phyloP scores from a whole-genome alignment of 1,140 invertebrate genomes.

The Telenomus remus region DNA sequence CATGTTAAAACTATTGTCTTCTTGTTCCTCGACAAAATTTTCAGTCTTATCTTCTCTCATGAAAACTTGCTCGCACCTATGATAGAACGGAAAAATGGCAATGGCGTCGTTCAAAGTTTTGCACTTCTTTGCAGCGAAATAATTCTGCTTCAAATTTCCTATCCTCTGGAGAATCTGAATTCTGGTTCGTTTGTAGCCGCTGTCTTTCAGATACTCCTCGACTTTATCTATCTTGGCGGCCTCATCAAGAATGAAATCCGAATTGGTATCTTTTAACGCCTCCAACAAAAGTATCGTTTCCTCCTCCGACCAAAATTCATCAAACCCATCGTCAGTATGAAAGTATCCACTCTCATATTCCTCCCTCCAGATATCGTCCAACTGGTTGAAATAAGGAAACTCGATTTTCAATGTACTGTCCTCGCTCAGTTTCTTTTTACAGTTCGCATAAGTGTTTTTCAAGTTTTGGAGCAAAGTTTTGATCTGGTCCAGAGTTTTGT shows the following conservation, averaged over 20 bases:
- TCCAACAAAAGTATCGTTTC: constrained; percentile 61
- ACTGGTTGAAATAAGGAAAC: constrained; percentile 47
- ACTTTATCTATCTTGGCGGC: constrained; percentile 47
- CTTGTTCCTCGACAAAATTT: neutral
- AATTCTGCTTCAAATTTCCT: constrained; percentile 55
- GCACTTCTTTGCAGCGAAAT: constrained; percentile 31
- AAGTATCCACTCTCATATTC: constrained; percentile 38
- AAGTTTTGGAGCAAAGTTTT: constrained; percentile 48
- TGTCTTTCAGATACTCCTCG: constrained; percentile 48
- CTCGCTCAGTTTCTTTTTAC: constrained; percentile 41
- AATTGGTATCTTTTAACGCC: constrained; percentile 46
- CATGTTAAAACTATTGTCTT: neutral
- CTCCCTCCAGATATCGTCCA: constrained; percentile 54
- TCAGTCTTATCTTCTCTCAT: constrained; percentile 11
- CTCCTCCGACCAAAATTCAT: constrained; percentile 58
- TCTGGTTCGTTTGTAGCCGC: constrained; percentile 53
- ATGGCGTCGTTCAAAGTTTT: constrained; percentile 44
- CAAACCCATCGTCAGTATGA: constrained; percentile 16
- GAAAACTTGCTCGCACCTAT: constrained; percentile 54
- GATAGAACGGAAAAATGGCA: constrained; percentile 61
- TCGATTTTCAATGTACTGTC: constrained; percentile 23
- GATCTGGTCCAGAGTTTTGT: constrained; percentile 53
- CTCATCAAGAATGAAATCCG: neutral
- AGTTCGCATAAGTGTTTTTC: constrained; percentile 53
- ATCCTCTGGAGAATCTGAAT: constrained; percentile 53